A percentile compares a stretch with the other conserved stretches of the same genome.
These are phyloP conservation scores for Chelonia mydas DNA, from an alignment of 2,797 vertebrate species.

Conservation along the genomic window DNA sequence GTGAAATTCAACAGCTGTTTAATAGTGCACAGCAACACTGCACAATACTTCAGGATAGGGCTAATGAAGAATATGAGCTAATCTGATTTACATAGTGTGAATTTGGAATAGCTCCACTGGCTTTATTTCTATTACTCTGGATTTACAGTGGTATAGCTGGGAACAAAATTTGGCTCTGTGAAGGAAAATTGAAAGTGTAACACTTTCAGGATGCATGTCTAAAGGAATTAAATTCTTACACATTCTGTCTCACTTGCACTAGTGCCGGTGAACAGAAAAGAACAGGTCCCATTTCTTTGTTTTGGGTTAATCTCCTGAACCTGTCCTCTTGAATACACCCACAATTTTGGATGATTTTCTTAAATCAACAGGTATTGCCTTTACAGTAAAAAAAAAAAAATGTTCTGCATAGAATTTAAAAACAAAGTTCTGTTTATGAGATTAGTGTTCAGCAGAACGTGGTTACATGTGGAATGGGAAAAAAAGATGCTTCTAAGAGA, in stretches of 20 bases:
- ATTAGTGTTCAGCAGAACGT: background rate
- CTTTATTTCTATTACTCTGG: background rate
- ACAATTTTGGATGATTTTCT: background rate
- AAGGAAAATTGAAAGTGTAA: background rate
- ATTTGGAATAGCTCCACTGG: background rate
- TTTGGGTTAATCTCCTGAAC: background rate
- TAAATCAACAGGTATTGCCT: background rate
- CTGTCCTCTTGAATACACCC: background rate
- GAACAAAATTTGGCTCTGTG: background rate
- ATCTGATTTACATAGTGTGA: background rate
- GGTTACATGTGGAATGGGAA: background rate
- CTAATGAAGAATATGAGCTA: background rate
- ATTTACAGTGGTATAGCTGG: background rate
- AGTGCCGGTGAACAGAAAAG: background rate
- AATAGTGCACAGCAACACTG: background rate
- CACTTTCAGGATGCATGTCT: fast-evolving
- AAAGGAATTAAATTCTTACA: background rate
- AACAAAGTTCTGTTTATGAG: background rate
- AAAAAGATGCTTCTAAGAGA: background rate
- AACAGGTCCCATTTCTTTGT: background rate
- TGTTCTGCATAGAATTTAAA: background rate
- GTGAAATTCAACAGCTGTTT: background rate
- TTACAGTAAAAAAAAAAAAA: background rate
- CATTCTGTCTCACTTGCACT: background rate
- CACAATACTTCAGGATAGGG: background rate